Evolutionary conservation across 1,140 invertebrate species (phyloP).

Genomic region (Thaumatotibia leucotreta): DNA sequence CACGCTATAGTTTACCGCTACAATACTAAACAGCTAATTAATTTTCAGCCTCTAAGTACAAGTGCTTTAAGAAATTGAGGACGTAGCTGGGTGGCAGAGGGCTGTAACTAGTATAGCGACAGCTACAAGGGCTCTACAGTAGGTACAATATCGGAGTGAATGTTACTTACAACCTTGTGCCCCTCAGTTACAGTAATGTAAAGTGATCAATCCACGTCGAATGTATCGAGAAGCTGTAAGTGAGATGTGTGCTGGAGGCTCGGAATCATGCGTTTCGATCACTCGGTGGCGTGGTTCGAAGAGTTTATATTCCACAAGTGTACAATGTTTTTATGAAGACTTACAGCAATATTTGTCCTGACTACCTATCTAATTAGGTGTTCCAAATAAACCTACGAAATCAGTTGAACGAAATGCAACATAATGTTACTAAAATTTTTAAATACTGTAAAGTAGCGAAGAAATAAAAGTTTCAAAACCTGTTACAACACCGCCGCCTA

Average conservation of each 20-base stretch:
- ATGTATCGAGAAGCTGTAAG: slow-evolving; percentile 73
- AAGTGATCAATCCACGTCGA: slow-evolving; percentile 59
- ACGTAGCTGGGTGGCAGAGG: slow-evolving; percentile 67
- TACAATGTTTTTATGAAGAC: slow-evolving; percentile 51
- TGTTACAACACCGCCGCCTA: not conserved
- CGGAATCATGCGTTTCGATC: slow-evolving; percentile 72
- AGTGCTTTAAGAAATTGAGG: slow-evolving; percentile 56
- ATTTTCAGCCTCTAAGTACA: slow-evolving; percentile 67
- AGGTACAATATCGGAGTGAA: not conserved
- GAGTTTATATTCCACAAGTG: slow-evolving; percentile 66
- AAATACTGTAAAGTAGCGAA: not conserved
- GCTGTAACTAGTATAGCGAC: slow-evolving; percentile 39
- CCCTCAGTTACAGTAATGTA: slow-evolving; percentile 66
- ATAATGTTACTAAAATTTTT: slow-evolving; percentile 18
- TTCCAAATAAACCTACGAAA: slow-evolving; percentile 21
- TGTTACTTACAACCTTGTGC: slow-evolving; percentile 54
- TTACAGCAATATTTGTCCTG: slow-evolving; percentile 39
- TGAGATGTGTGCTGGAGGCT: slow-evolving; percentile 74
- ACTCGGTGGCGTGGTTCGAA: slow-evolving; percentile 75
- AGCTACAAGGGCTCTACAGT: not conserved
- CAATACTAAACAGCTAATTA: slow-evolving; percentile 60
- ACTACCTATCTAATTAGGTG: slow-evolving; percentile 38
- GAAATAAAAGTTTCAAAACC: not conserved
- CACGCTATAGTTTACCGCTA: slow-evolving; percentile 60
- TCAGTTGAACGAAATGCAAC: slow-evolving; percentile 23